Evolutionary conservation across 1,140 invertebrate genomes (phyloP), one percentile per base, ranked within the genome.

Genomic region (Melanaphis sacchari): DNA sequence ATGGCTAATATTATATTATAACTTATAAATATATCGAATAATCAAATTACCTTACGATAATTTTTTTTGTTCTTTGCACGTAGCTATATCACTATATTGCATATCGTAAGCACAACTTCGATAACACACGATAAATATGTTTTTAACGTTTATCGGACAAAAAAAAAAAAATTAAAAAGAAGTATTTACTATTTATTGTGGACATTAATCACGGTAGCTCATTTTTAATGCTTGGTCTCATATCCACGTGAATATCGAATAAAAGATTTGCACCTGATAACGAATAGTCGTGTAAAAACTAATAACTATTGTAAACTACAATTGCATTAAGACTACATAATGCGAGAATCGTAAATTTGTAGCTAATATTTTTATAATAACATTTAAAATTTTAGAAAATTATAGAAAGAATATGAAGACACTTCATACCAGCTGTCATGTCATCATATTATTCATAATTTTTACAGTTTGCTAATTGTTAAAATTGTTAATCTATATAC

Each of bases 141-240:
- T 31, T n/a, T n/a, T 31, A 21, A 76, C 4, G 26, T 76, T 76
- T 76, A 7, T 26, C 54, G 9, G n/a, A 18, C 15, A n/a, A 66
- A 66, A 18, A 46, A 18, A 46, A 0, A n/a, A 18, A n/a, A n/a
- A n/a, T n/a, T 11, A 31, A 4, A 76, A 31, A n/a, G n/a, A n/a
- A 76, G 31, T 76, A 76, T 76, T 18, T 6, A 76, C 31, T n/a
- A 31, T 18, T 76, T 18, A n/a, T 76, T 5, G 59, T n/a, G 18
- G 59, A 0, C 18, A 21, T 2, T 2, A 18, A 9, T 8, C 4
- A 3, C 0, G 15, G 31, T 76, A 15, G 0, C 3, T n/a, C 0
- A 21, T n/a, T 76, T 76, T 76, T 18, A 76, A n/a, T n/a, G 18
- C 5, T 76, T 4, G 15, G 31, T 18, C 59, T 76, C 31, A 15